phyloP scores from a whole-genome alignment of 2,113 vertebrate species.

The Suncus etruscus region DNA sequence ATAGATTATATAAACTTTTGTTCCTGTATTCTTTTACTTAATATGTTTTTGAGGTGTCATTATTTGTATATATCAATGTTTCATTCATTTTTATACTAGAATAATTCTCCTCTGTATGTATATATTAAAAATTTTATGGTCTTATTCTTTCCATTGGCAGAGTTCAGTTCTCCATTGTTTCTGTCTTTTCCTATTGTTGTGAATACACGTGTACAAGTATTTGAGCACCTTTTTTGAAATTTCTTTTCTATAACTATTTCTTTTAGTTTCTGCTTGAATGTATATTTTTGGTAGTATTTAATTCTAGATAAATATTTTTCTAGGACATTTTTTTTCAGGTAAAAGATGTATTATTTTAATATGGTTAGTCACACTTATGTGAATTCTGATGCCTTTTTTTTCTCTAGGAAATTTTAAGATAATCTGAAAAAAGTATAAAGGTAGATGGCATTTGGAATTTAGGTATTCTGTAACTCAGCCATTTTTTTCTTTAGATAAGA shows the following conservation, averaged over 20 bases:
- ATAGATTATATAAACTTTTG: neutral
- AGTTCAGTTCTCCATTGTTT: too few relatives aligned
- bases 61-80: neutral
- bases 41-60: neutral
- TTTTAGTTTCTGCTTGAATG: too few relatives aligned
- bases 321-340: constrained; percentile 32
- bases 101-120: neutral
- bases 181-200: too few relatives aligned
- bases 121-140: neutral
- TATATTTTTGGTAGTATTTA: too few relatives aligned
- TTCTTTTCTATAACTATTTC: too few relatives aligned
- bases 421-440: neutral
- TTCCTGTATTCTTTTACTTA: neutral
- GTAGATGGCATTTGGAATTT: neutral
- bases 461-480: too few relatives aligned
- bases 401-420: constrained; percentile 45
- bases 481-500: neutral
- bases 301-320: neutral
- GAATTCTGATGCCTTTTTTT: too few relatives aligned
- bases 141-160: too few relatives aligned
- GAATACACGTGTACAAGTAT: too few relatives aligned
- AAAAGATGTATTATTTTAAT: too few relatives aligned
- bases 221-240: too few relatives aligned
- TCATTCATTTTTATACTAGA: neutral
- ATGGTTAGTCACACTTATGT: too few relatives aligned